Conservation (phyloP, 2,888 invertebrate species). For the Conops quadrifasciatus region DNA sequence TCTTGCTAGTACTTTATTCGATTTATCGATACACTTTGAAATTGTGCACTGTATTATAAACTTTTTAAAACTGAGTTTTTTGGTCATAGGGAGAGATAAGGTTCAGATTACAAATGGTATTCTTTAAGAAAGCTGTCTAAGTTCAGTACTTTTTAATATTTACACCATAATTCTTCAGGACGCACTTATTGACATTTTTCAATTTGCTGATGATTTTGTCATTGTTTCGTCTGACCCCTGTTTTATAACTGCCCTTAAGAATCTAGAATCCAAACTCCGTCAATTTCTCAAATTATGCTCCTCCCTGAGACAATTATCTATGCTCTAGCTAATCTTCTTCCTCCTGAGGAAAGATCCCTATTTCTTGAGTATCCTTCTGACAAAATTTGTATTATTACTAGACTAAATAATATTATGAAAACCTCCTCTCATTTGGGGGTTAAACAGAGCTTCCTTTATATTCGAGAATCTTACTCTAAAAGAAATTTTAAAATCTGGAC, state of each 20-base stretch:
- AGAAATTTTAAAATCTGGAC: background rate
- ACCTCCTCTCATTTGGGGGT: background rate
- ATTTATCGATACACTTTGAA: background rate
- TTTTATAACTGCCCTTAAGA: background rate
- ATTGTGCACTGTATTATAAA: background rate
- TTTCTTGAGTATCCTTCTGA: background rate
- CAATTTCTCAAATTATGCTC: background rate
- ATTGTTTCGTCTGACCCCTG: background rate
- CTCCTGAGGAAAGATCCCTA: background rate
- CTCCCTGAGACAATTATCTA: background rate
- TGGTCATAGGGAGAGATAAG: background rate
- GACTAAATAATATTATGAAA: background rate
- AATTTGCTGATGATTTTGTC: conserved; percentile 25
- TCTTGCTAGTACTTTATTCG: background rate
- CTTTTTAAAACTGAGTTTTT: background rate
- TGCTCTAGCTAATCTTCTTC: background rate
- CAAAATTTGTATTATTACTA: background rate
- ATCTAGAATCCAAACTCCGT: background rate
- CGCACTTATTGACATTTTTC: background rate
- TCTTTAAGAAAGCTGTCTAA: conserved; percentile 14
- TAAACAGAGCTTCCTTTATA: background rate
- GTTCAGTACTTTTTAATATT: conserved; percentile 14
- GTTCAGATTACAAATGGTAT: conserved; percentile 11
- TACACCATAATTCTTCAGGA: conserved; percentile 9
- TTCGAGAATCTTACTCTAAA: background rate